phyloP scores from a whole-genome alignment of 2,113 vertebrate genomes.

The Xiphophorus couchianus region DNA sequence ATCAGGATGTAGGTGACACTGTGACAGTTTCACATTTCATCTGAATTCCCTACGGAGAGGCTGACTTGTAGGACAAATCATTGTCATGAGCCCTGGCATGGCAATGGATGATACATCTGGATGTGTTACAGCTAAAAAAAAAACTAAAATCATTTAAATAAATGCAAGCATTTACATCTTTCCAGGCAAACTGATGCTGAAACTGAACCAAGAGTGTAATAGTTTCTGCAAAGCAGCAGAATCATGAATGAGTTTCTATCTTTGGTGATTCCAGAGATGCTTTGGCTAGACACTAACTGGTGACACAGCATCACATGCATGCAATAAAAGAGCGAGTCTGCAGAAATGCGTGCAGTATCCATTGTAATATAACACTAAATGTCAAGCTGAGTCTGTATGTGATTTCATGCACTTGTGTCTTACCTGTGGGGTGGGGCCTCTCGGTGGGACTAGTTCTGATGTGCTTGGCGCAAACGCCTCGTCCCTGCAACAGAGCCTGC shows the following conservation, averaged over 20 bases:
- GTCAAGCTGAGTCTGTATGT: slow-evolving; percentile 24
- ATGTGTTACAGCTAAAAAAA: background rate
- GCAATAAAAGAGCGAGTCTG: slow-evolving; percentile 17
- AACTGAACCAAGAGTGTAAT: background rate
- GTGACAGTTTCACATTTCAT: slow-evolving; percentile 59
- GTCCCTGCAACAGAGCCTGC: slow-evolving; percentile 84
- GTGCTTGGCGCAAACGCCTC: slow-evolving; percentile 79
- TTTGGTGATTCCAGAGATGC: slow-evolving; percentile 51
- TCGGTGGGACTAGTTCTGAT: slow-evolving; percentile 75
- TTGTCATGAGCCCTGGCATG: slow-evolving; percentile 20
- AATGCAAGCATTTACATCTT: slow-evolving; percentile 3
- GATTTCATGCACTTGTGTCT: slow-evolving; percentile 51
- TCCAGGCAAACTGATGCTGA: slow-evolving; percentile 4
- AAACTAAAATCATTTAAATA: background rate
- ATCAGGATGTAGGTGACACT: slow-evolving; percentile 64
- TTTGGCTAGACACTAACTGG: slow-evolving; percentile 51
- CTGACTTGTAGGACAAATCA: slow-evolving; percentile 41
- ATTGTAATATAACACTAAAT: background rate
- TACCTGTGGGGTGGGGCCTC: slow-evolving; percentile 82
- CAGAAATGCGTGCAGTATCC: background rate
- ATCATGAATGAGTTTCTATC: slow-evolving; percentile 42
- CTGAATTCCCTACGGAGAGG: slow-evolving; percentile 39
- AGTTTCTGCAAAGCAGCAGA: slow-evolving; percentile 12
- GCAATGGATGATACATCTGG: slow-evolving; percentile 1
- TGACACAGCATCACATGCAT: slow-evolving; percentile 58